A percentile compares a stretch with the other conserved stretches of the same genome.
phyloP scores from a whole-genome alignment of 2,797 vertebrate species.

The Neopelma chrysocephalum region DNA sequence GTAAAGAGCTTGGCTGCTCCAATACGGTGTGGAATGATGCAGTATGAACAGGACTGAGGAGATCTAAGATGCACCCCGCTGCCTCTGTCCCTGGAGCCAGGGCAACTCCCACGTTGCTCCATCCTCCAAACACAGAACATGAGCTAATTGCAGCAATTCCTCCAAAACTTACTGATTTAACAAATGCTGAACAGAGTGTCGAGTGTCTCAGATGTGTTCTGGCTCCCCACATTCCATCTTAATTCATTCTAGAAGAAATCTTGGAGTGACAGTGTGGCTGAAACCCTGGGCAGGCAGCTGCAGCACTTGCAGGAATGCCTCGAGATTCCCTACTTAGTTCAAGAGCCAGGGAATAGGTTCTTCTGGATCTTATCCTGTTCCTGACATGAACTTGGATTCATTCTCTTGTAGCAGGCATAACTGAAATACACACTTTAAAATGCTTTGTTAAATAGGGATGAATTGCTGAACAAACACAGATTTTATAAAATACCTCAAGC shows the following conservation, averaged over 20 bases:
- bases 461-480: background rate
- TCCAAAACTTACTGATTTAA: background rate
- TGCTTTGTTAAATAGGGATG: background rate
- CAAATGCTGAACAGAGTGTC: background rate
- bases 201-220: background rate
- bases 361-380: background rate
- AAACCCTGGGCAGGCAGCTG: background rate
- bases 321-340: background rate
- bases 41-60: background rate
- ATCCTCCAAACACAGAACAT: background rate
- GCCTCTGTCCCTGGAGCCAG: background rate
- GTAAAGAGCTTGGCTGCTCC: background rate
- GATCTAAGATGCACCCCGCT: background rate
- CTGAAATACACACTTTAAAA: background rate
- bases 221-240: background rate
- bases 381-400: background rate
- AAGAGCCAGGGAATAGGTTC: background rate
- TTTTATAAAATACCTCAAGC: constrained; percentile 1
- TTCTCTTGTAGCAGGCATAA: background rate
- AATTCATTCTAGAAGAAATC: background rate
- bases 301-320: background rate
- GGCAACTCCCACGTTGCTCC: background rate
- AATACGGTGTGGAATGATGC: background rate
- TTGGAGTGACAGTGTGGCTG: background rate
- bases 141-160: background rate